Conservation (phyloP, 1,140 invertebrate genomes). For the Zaprionus kolodkinae region DNA sequence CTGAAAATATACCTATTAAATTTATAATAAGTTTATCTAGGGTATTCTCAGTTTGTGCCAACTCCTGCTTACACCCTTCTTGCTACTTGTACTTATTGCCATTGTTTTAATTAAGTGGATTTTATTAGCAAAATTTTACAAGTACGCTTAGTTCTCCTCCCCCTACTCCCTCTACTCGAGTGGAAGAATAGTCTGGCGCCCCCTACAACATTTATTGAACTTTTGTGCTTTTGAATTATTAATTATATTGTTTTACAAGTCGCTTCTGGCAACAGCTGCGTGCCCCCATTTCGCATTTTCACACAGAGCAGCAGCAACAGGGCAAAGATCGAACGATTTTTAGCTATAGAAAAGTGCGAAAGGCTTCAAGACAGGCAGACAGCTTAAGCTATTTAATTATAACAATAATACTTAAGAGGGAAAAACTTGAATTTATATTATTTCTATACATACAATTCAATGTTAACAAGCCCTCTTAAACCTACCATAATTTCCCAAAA, state of each 20-base stretch:
- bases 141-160: constrained; percentile 44
- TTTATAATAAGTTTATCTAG: neutral
- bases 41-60: neutral
- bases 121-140: constrained; percentile 70
- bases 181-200: neutral
- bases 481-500: neutral
- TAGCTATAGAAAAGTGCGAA: constrained; percentile 8
- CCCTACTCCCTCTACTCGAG: no score
- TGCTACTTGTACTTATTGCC: constrained; percentile 17
- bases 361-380: neutral
- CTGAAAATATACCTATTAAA: neutral
- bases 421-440: no score
- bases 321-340: constrained; percentile 22
- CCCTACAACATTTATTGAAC: constrained; percentile 67
- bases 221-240: constrained; percentile 68
- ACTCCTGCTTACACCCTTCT: neutral
- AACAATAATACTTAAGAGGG: neutral
- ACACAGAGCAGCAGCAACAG: neutral
- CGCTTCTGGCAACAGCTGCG: constrained; percentile 34
- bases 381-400: neutral
- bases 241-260: constrained; percentile 69
- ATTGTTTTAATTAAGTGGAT: constrained; percentile 73
- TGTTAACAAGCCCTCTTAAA: no score
- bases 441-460: no score
- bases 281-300: constrained; percentile 17